Evolutionary conservation across 2,797 vertebrate species (phyloP), one percentile per base, ranked within the genome.

Genomic region (Ambastaia sidthimunki): DNA sequence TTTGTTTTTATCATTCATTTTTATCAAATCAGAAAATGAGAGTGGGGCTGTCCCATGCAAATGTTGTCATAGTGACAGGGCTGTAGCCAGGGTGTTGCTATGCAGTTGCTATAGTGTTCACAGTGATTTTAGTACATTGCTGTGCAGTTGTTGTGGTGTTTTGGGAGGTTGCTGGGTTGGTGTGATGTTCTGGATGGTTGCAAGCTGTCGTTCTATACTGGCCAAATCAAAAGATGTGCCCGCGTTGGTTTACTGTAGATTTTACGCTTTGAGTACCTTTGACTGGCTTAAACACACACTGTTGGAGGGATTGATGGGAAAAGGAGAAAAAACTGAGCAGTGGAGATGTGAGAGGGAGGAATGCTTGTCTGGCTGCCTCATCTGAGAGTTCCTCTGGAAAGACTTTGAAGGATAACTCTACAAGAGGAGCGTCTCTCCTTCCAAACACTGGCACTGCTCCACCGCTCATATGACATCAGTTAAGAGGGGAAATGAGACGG

Each of bases 381-480:
- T 62, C 59, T 54, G 50, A 71, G 55, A 79, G 60, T 19, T 55
- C 76, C 67, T 75, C 65, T 72, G 82, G 76, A 78, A 80, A 60
- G 82, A 76, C 74, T 82, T 71, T 72, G 67, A 21, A 47, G 68
- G 70, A 71, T 68, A 65, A 71, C 63, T 77, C 34, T 52, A 59
- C 50, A 5, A 73, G 28, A 57, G 34, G 47, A 50, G 44, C 11
- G 21, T 7, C 52, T 82, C 66, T 80, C 76, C 68, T 37, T 80
- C 65, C 41, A 67, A 84, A 84, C 63, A 57, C 57, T 68, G 74
- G 71, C 74, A 16, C 11, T 10, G 52, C 25, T 72, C 69, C 65
- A 72, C 34, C 3, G 6, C 67, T 69, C 67, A 37, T 55, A 76
- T 84, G 82, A 86, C 82, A 84, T 66, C 80, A 86, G 78, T 67